phyloP scores from a whole-genome alignment of 2,888 invertebrate species.

The Anoncus sp. region DNA sequence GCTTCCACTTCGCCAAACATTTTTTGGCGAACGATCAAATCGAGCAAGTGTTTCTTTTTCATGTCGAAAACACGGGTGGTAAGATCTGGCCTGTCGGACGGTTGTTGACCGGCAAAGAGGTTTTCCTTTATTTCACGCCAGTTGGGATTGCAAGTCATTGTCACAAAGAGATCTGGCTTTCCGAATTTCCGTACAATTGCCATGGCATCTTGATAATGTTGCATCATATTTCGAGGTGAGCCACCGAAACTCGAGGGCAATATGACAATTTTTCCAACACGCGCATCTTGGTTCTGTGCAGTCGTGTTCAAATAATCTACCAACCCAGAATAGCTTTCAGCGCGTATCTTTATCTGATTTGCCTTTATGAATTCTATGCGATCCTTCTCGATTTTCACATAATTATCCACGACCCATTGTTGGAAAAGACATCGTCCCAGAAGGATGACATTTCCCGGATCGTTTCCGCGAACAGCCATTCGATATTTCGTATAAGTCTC shows the following conservation, averaged over 20 bases:
- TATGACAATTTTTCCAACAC: conserved; percentile 75
- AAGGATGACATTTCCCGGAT: conserved; percentile 31
- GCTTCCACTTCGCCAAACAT: conserved; percentile 57
- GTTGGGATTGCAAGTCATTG: conserved; percentile 82
- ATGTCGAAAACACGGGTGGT: conserved; percentile 69
- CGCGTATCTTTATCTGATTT: conserved; percentile 61
- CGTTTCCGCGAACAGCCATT: conserved; percentile 45
- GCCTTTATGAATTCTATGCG: conserved; percentile 55
- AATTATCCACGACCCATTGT: conserved; percentile 57
- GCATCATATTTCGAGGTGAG: conserved; percentile 76
- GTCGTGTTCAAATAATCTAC: conserved; percentile 70
- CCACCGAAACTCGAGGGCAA: conserved; percentile 78
- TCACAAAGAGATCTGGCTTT: conserved; percentile 81
- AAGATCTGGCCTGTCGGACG: conserved; percentile 78
- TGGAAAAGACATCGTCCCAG: conserved; percentile 50
- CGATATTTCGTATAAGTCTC: conserved; percentile 48
- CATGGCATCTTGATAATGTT: conserved; percentile 82
- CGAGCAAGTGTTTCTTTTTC: conserved; percentile 54
- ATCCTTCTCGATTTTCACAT: conserved; percentile 75
- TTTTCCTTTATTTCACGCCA: conserved; percentile 80
- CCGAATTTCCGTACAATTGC: conserved; percentile 80
- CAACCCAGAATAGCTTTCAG: conserved; percentile 67
- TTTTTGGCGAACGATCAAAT: conserved; percentile 48
- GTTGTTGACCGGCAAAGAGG: conserved; percentile 69
- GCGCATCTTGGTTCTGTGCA: conserved; percentile 60